phyloP scores from a whole-genome alignment of 92 coral and sea anemone species.

The Bergia sp. region DNA sequence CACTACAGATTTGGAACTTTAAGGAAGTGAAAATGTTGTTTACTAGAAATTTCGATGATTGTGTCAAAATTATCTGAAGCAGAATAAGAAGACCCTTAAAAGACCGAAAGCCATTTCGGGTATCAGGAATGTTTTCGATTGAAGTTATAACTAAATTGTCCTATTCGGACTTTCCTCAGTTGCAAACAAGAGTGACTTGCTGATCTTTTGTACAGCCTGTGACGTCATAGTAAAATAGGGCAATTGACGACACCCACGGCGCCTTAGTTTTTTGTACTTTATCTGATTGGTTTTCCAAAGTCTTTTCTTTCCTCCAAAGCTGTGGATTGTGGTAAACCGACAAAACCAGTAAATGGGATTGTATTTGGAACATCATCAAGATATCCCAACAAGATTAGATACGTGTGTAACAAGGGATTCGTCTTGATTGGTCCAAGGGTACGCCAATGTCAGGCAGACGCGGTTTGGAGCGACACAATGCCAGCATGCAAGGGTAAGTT shows the following conservation, averaged over 20 bases:
- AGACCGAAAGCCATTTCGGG: too few species aligned
- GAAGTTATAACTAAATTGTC: too few species aligned
- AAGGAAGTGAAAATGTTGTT: too few species aligned
- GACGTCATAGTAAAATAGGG: too few species aligned
- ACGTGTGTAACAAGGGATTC: conserved; percentile 75
- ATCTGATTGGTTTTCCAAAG: neutral
- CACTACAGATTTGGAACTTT: too few species aligned
- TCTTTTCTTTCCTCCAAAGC: conserved; percentile 38
- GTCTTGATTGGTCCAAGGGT: conserved; percentile 61
- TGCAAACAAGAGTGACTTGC: too few species aligned
- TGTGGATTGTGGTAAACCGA: conserved; percentile 68
- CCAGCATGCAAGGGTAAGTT: conserved; percentile 62
- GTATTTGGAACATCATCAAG: conserved; percentile 51
- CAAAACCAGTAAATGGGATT: conserved; percentile 58
- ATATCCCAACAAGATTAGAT: conserved; percentile 61
- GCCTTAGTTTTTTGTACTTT: neutral
- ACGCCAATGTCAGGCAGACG: conserved; percentile 71
- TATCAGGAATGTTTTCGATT: too few species aligned
- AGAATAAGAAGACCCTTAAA: too few species aligned
- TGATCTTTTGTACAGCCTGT: too few species aligned
- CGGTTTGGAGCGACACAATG: conserved; percentile 69
- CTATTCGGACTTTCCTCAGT: too few species aligned
- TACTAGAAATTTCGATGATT: too few species aligned
- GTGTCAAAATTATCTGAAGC: too few species aligned
- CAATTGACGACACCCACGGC: neutral